Percentiles rank a stretch among this genome's conserved stretches.
Evolutionary conservation across 2,888 invertebrate species (phyloP).

Genomic region (Leptinotarsa juncta): DNA sequence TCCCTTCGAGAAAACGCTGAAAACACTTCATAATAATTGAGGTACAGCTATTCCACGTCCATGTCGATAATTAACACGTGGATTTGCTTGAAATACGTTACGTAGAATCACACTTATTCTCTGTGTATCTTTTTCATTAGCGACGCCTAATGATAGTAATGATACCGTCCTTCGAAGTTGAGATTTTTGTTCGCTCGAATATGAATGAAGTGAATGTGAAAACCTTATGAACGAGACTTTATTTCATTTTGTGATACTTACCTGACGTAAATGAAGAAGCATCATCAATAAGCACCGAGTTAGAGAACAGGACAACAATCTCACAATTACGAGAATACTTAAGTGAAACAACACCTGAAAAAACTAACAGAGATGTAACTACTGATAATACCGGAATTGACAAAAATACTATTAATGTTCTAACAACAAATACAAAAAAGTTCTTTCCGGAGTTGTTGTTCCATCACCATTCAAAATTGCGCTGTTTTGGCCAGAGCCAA

Average conservation of each 20-base stretch:
- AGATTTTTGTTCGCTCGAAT: background rate
- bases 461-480: too few species aligned
- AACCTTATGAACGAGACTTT: background rate
- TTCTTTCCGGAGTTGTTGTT: too few species aligned
- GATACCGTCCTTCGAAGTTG: slow-evolving; percentile 8
- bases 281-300: background rate
- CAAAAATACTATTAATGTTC: background rate
- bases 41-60: background rate
- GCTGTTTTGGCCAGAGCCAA: too few species aligned
- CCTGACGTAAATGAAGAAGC: background rate
- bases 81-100: slow-evolving; percentile 13
- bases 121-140: slow-evolving; percentile 14
- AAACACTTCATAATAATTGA: background rate
- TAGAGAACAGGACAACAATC: background rate
- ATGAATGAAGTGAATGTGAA: slow-evolving; percentile 4
- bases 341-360: background rate
- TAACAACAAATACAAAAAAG: too few species aligned
- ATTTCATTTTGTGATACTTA: background rate
- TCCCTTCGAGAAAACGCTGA: background rate
- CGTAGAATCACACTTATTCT: slow-evolving; percentile 12
- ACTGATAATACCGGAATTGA: background rate
- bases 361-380: background rate
- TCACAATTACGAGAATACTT: background rate
- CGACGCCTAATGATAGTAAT: slow-evolving; percentile 20
- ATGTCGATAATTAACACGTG: slow-evolving; percentile 15